A percentile compares a stretch with the other conserved stretches of the same genome.
Conservation (phyloP, 2,113 vertebrate species). For the Cervus canadensis region DNA sequence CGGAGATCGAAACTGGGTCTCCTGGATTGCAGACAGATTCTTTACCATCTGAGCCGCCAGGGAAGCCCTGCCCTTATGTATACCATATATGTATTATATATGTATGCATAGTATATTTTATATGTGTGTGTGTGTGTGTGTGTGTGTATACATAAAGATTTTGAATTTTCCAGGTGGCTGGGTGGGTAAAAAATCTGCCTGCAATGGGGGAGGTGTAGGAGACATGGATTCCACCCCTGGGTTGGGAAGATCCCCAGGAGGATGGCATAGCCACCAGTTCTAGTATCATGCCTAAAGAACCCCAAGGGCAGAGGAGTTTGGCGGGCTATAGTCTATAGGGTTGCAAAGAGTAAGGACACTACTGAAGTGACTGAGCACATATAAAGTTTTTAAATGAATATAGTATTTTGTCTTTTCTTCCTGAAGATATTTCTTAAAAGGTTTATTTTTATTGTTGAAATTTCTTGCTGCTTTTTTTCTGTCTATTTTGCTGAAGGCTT, state of each 20-base stretch:
- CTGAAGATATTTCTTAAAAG: background rate
- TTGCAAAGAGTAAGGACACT: background rate
- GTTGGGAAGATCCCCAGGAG: background rate
- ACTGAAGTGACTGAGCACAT: background rate
- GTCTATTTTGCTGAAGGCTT: background rate
- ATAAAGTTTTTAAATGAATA: background rate
- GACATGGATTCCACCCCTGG: background rate
- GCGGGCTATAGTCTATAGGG: fast-evolving
- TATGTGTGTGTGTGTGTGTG: background rate
- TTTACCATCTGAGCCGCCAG: background rate
- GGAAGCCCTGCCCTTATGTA: background rate
- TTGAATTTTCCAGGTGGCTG: fast-evolving
- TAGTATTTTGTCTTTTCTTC: background rate
- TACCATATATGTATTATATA: background rate
- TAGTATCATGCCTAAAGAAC: background rate
- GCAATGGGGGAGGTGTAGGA: background rate
- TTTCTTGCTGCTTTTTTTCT: background rate
- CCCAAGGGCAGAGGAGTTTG: background rate
- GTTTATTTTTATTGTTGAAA: background rate
- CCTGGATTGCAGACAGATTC: background rate
- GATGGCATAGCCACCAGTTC: background rate
- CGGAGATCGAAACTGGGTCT: background rate
- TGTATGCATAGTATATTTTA: background rate
- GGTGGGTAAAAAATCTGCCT: background rate
- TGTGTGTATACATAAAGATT: background rate